These are phyloP conservation scores for Datnioides undecimradiatus DNA, from an alignment of 2,113 vertebrate genomes.

Conservation along the genomic window DNA sequence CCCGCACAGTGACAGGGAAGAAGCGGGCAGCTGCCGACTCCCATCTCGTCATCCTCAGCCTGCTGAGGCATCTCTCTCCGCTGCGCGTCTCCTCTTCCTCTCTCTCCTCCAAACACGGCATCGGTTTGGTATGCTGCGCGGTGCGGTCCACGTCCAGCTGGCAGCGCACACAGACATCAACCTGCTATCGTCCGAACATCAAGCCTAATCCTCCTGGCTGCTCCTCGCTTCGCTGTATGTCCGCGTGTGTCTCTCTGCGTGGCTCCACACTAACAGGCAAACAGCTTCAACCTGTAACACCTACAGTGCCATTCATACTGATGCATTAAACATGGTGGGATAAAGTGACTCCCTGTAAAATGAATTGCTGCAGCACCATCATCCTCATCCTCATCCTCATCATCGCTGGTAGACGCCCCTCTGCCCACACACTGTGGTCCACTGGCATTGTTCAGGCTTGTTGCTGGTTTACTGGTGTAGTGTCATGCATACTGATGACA, in stretches of 20 bases:
- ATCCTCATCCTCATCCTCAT: neutral
- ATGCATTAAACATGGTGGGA: neutral
- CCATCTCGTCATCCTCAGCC: slow-evolving; percentile 67
- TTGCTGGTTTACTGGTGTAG: slow-evolving; percentile 9
- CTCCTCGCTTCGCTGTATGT: neutral
- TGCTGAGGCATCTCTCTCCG: slow-evolving; percentile 33
- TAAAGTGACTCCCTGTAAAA: neutral
- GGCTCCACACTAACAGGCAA: no score
- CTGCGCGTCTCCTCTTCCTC: neutral
- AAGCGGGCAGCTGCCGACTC: slow-evolving; percentile 68
- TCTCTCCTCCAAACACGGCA: neutral
- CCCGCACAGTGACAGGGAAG: slow-evolving; percentile 55
- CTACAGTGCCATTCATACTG: neutral
- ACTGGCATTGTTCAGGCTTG: slow-evolving; percentile 30
- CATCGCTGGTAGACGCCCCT: slow-evolving; percentile 24
- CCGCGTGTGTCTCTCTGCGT: neutral
- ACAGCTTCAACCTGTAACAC: slow-evolving; percentile 38
- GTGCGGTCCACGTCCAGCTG: slow-evolving; percentile 16
- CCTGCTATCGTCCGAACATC: slow-evolving; percentile 12
- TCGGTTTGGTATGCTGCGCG: neutral
- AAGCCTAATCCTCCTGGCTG: slow-evolving; percentile 6
- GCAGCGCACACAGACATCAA: slow-evolving; percentile 3
- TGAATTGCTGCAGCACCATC: neutral
- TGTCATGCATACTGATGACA: slow-evolving; percentile 51
- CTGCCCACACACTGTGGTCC: slow-evolving; percentile 20